Percentiles rank a stretch among this genome's conserved stretches.
Conservation (phyloP, 2,797 vertebrate species). For the Cheirogaleus major region DNA sequence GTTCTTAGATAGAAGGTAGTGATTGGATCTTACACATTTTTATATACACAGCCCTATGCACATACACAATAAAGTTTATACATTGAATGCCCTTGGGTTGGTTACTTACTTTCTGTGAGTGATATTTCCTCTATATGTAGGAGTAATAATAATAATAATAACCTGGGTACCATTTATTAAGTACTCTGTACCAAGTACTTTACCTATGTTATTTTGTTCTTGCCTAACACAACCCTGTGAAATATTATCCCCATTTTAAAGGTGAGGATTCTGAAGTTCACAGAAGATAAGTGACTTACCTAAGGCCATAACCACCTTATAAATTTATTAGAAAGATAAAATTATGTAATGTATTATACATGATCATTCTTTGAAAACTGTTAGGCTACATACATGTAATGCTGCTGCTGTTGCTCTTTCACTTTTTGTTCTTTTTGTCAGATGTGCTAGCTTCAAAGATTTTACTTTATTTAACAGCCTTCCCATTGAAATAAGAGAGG, state of each 20-base stretch:
- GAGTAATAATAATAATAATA: background rate
- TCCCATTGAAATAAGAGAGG: background rate
- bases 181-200: background rate
- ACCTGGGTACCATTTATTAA: background rate
- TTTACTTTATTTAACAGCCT: background rate
- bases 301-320: background rate
- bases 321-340: constrained; percentile 22
- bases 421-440: constrained; percentile 17
- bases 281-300: background rate
- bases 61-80: background rate
- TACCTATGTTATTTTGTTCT: background rate
- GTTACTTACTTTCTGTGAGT: background rate
- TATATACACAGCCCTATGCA: background rate
- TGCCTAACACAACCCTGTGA: background rate
- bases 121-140: background rate
- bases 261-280: constrained; percentile 41
- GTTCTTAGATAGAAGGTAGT: background rate
- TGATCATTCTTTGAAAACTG: background rate
- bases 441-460: background rate
- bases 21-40: background rate
- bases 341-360: background rate
- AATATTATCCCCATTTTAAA: constrained; percentile 3
- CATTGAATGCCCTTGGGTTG: background rate
- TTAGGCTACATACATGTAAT: background rate
- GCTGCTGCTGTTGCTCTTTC: background rate